Conservation (phyloP, 2,888 invertebrate species). For the Cheilosia scutellata region DNA sequence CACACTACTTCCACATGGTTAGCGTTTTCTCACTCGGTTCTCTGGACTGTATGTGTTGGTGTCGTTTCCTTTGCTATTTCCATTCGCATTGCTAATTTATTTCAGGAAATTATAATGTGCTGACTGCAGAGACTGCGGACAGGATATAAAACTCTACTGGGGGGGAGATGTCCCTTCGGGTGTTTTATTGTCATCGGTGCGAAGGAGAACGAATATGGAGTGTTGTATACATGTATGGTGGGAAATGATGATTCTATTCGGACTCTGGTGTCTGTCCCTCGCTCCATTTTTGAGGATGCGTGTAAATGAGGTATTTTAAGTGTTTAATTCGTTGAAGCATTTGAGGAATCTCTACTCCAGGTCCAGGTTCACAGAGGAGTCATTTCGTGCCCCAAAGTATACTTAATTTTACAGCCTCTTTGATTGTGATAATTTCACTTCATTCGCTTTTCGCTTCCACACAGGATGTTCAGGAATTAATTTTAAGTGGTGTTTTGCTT, state of each 20-base stretch:
- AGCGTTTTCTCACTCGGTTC: background rate
- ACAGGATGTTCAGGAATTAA: conserved; percentile 73
- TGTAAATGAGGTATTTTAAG: conserved; percentile 75
- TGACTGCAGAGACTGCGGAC: conserved; percentile 76
- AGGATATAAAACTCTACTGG: conserved; percentile 72
- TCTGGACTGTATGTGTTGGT: background rate
- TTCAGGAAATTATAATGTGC: conserved; percentile 76
- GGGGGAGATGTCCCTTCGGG: conserved; percentile 72
- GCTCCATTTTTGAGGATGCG: conserved; percentile 53
- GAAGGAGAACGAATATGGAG: conserved; percentile 12
- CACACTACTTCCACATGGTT: conserved; percentile 13
- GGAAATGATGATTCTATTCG: conserved; percentile 70
- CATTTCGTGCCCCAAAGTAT: conserved; percentile 22
- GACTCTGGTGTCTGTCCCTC: background rate
- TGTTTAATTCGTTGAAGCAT: conserved; percentile 75
- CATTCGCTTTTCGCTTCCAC: conserved; percentile 16
- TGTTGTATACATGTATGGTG: conserved; percentile 21
- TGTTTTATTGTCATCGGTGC: conserved; percentile 72
- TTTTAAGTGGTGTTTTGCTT: conserved; percentile 62
- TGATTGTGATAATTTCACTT: conserved; percentile 60
- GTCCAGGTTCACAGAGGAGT: no score
- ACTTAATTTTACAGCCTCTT: conserved; percentile 53
- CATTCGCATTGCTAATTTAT: conserved; percentile 75
- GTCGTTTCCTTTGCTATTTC: conserved; percentile 58
- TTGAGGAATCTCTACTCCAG: conserved; percentile 28